Evolutionary conservation across 2,797 vertebrate genomes (phyloP).

Genomic region (Chanos chanos): DNA sequence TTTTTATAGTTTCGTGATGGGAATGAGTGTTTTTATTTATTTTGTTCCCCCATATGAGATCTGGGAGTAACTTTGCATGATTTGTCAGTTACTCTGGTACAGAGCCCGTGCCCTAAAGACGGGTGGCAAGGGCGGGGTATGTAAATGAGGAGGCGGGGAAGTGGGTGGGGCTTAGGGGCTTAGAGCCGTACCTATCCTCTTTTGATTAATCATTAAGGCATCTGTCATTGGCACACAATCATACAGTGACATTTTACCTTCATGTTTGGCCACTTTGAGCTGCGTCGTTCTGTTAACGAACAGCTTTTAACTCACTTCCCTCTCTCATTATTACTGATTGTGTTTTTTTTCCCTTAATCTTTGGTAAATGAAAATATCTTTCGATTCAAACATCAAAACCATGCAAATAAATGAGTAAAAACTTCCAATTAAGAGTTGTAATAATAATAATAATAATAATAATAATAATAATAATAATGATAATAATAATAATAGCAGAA

Average conservation of each 20-base stretch:
- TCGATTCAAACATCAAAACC: constrained; percentile 26
- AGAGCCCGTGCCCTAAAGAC: constrained; percentile 59
- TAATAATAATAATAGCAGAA: too few relatives aligned
- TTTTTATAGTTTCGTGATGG: constrained; percentile 17
- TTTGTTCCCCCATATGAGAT: not conserved
- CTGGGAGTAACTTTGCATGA: constrained; percentile 38
- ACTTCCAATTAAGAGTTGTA: too few relatives aligned
- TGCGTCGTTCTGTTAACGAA: constrained; percentile 31
- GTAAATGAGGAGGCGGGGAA: constrained; percentile 52
- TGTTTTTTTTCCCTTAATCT: constrained; percentile 40
- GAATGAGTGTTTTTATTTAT: constrained; percentile 62
- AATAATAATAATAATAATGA: constrained; percentile 2
- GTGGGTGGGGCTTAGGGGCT: constrained; percentile 36
- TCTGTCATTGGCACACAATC: constrained; percentile 92
- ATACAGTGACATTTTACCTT: constrained; percentile 80
- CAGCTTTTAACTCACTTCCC: constrained; percentile 36
- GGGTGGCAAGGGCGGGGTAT: constrained; percentile 29
- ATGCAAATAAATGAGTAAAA: constrained; percentile 18
- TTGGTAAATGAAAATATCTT: constrained; percentile 38
- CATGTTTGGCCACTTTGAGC: constrained; percentile 74
- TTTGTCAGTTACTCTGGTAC: constrained; percentile 62
- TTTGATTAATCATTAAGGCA: constrained; percentile 91
- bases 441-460: not conserved
- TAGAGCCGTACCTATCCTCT: constrained; percentile 66
- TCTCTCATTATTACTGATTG: constrained; percentile 45